Conservation (phyloP, 2,888 invertebrate species). For the Synanthedon tipuliformis region DNA sequence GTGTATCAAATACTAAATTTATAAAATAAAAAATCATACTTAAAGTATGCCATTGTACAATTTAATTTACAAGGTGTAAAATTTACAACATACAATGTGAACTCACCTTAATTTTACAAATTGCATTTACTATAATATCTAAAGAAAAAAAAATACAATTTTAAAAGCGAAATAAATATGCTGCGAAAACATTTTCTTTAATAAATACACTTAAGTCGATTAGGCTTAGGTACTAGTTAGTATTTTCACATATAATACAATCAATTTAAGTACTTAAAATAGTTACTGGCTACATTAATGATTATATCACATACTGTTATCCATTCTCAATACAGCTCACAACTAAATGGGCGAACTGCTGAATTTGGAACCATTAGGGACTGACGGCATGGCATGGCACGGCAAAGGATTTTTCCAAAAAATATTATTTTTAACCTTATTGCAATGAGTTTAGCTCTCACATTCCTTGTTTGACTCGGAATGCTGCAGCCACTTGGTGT, state of each 20-base stretch:
- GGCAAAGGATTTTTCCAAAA: background rate
- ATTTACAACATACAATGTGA: no score
- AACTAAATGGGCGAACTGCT: conserved; percentile 37
- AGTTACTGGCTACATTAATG: conserved; percentile 43
- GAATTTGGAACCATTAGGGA: conserved; percentile 34
- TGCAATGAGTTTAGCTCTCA: no score
- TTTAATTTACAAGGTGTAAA: no score
- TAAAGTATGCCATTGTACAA: no score
- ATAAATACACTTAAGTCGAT: conserved; percentile 48
- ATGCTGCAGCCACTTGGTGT: no score
- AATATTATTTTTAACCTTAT: no score
- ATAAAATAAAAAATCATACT: no score
- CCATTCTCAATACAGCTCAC: conserved; percentile 46
- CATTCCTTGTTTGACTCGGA: no score
- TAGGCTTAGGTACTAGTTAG: conserved; percentile 26
- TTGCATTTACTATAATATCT: conserved; percentile 24
- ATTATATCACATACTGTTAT: conserved; percentile 67
- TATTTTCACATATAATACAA: conserved; percentile 30
- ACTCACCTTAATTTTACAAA: no score
- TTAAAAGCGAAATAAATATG: conserved; percentile 40
- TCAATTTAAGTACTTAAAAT: conserved; percentile 19
- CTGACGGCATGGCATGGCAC: conserved; percentile 5
- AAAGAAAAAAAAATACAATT: conserved; percentile 8
- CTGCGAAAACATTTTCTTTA: conserved; percentile 33
- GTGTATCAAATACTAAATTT: no score